Conservation (phyloP, 2,797 vertebrate species). For the Gobio occitaniae region DNA sequence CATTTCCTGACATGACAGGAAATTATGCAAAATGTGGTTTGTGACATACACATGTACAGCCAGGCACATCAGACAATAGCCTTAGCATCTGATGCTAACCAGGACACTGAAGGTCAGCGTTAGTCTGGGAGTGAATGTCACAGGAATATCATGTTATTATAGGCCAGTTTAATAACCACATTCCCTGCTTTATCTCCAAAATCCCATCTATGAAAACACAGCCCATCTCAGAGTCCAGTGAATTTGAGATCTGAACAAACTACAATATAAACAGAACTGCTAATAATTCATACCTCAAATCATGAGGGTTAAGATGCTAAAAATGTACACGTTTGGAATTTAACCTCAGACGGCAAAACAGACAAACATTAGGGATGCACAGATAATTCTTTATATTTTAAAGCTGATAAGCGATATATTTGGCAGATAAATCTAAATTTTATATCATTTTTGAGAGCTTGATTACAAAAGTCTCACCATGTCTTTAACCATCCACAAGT, state of each 20-base stretch:
- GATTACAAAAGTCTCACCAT: no score
- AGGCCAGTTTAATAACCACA: neutral
- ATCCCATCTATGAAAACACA: neutral
- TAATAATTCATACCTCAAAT: neutral
- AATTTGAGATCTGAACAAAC: neutral
- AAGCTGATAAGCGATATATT: no score
- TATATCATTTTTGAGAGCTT: no score
- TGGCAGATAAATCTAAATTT: no score
- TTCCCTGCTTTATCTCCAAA: neutral
- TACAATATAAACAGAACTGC: neutral
- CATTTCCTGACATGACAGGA: conserved; percentile 17
- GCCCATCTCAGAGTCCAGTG: neutral
- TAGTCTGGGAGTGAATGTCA: neutral
- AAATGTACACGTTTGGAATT: neutral
- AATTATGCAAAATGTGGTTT: conserved; percentile 11
- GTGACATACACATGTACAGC: neutral
- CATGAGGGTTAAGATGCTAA: neutral
- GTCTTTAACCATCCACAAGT: no score
- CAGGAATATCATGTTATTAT: neutral
- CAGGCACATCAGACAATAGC: neutral
- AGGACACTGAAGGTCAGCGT: conserved; percentile 18
- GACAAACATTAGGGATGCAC: no score
- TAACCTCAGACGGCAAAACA: no score
- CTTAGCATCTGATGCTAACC: neutral
- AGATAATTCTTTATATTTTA: no score